Percentiles rank a stretch among this genome's conserved stretches.
Evolutionary conservation across 2,888 invertebrate genomes (phyloP).

Genomic region (Chloroclysta siterata): DNA sequence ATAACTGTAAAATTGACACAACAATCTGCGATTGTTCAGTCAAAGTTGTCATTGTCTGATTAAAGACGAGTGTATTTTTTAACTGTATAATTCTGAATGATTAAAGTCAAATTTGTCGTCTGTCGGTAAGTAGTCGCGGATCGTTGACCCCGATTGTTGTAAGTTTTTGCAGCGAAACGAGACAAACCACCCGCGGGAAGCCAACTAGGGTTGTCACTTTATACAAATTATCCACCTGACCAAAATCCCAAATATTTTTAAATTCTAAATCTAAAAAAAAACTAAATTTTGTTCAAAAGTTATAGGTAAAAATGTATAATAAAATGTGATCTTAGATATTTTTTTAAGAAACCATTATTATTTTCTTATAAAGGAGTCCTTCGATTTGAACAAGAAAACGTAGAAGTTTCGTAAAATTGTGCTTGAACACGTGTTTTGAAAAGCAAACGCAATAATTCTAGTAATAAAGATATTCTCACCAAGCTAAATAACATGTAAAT

Average conservation of each 20-base stretch:
- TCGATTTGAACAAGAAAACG: slow-evolving; percentile 4
- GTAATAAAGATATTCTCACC: slow-evolving; percentile 19
- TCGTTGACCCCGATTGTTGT: slow-evolving; percentile 56
- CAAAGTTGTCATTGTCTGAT: slow-evolving; percentile 17
- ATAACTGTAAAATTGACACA: slow-evolving; percentile 1
- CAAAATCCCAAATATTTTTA: no score
- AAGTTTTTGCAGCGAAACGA: slow-evolving; percentile 55
- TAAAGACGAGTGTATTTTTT: slow-evolving; percentile 33
- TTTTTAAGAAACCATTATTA: no score
- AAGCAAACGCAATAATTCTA: slow-evolving; percentile 12
- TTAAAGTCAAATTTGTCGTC: slow-evolving; percentile 44
- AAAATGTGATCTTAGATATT: no score
- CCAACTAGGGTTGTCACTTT: slow-evolving; percentile 36
- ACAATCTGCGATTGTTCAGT: slow-evolving; percentile 15
- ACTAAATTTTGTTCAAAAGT: no score
- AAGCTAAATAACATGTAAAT: slow-evolving; percentile 25
- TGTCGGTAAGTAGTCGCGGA: slow-evolving; percentile 39
- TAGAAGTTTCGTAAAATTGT: slow-evolving; percentile 13
- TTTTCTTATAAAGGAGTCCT: not conserved
- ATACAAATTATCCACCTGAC: not conserved
- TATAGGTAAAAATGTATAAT: no score
- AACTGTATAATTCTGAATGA: slow-evolving; percentile 38
- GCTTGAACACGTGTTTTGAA: slow-evolving; percentile 24
- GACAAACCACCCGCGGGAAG: slow-evolving; percentile 46
- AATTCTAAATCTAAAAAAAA: no score